Percentiles rank a stretch among this genome's conserved stretches.
Conservation (phyloP, 1,140 invertebrate species). For the Lethocerus indicus region DNA sequence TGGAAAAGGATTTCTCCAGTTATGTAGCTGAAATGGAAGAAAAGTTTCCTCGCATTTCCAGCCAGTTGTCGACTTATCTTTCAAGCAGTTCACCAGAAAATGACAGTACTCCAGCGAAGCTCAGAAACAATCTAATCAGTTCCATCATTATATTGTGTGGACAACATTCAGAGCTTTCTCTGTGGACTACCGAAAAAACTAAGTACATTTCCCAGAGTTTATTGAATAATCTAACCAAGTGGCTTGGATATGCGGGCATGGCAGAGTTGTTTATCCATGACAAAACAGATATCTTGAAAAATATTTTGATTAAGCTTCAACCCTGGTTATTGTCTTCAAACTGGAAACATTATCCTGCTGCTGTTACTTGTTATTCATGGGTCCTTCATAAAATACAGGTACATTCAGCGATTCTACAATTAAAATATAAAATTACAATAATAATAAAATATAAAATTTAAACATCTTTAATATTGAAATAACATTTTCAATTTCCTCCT, state of each 20-base stretch:
- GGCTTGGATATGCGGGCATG: background rate
- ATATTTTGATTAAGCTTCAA: conserved; percentile 22
- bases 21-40: too few species aligned
- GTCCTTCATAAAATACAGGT: conserved; percentile 24
- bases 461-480: background rate
- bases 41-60: too few species aligned
- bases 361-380: conserved; percentile 27
- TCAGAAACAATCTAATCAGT: background rate
- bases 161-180: background rate
- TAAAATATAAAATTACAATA: background rate
- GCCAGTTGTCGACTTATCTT: too few species aligned
- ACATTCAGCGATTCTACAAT: background rate
- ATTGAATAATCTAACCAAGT: background rate
- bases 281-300: background rate
- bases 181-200: conserved; percentile 6
- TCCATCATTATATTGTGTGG: conserved; percentile 3
- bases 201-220: background rate
- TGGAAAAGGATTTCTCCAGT: background rate
- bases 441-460: background rate
- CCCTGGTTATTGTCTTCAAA: conserved; percentile 26
- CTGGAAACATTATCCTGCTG: conserved; percentile 29
- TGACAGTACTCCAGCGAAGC: too few species aligned
- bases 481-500: conserved; percentile 1
- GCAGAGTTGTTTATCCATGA: background rate
- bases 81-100: too few species aligned